Evolutionary conservation across 23 tunicate species (phyloP).

Genomic region (Pegea sp.): DNA sequence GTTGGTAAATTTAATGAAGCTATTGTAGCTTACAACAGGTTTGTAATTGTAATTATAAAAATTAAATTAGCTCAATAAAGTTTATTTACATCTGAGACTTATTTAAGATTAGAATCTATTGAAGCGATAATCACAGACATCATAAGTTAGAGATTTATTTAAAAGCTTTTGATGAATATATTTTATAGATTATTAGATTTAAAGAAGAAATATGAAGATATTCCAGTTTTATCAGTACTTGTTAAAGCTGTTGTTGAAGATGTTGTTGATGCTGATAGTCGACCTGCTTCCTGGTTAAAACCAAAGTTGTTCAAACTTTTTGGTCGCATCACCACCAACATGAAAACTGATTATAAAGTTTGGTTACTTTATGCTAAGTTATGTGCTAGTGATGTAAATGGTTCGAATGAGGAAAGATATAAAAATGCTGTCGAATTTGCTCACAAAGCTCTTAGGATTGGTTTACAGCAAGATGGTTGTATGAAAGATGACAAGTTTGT

Average conservation of each 20-base stretch:
- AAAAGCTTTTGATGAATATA: background rate
- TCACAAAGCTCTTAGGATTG: slow-evolving; percentile 33
- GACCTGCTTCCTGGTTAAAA: slow-evolving; percentile 4
- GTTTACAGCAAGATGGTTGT: slow-evolving; percentile 31
- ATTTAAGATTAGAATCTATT: background rate
- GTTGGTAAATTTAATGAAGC: slow-evolving; percentile 59
- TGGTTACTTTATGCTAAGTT: slow-evolving; percentile 48
- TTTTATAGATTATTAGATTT: slow-evolving; percentile 31
- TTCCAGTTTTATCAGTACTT: slow-evolving; percentile 16
- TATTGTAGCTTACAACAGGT: slow-evolving; percentile 46
- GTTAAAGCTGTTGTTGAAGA: slow-evolving; percentile 42
- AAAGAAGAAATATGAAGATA: slow-evolving; percentile 48
- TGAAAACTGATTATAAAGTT: slow-evolving; percentile 14
- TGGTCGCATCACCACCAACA: slow-evolving; percentile 36
- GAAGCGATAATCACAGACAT: background rate
- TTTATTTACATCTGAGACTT: background rate
- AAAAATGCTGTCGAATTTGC: slow-evolving; percentile 24
- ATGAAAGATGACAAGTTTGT: slow-evolving; percentile 30
- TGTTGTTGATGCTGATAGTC: slow-evolving; percentile 14
- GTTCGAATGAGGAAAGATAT: slow-evolving; percentile 13
- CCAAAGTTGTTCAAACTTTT: slow-evolving; percentile 21
- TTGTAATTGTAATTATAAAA: background rate
- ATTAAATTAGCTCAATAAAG: background rate
- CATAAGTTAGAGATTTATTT: background rate
- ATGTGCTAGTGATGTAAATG: slow-evolving; percentile 10